phyloP scores from a whole-genome alignment of 2,888 invertebrate genomes.

The Drosophila macrospina region DNA sequence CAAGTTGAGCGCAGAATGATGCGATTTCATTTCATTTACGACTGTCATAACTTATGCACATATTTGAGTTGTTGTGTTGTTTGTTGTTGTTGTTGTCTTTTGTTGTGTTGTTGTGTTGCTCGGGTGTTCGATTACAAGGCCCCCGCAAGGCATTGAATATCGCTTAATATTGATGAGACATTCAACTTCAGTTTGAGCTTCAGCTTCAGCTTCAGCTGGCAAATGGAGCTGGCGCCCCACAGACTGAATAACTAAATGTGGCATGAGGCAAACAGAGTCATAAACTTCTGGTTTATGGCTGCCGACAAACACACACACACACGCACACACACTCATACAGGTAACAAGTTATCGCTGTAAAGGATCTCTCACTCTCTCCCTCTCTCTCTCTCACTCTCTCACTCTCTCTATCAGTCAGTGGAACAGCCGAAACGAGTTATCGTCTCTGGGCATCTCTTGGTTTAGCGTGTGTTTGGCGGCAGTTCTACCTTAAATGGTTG shows the following conservation, averaged over 20 bases:
- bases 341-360: conserved; percentile 55
- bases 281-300: conserved; percentile 74
- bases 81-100: conserved; percentile 15
- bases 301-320: conserved; percentile 17
- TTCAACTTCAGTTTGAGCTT: conserved; percentile 3
- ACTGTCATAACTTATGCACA: conserved; percentile 76
- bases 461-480: conserved; percentile 53
- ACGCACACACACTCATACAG: conserved; percentile 28
- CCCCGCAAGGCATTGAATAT: conserved; percentile 64
- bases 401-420: conserved; percentile 24
- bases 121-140: conserved; percentile 65
- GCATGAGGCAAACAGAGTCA: conserved; percentile 76
- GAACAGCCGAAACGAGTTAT: conserved; percentile 56
- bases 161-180: conserved; percentile 76
- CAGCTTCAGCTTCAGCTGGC: conserved; percentile 1
- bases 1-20: conserved; percentile 27
- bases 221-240: conserved; percentile 2
- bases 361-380: conserved; percentile 47
- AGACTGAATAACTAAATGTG: conserved; percentile 58
- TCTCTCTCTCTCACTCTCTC: conserved; percentile 14
- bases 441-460: conserved; percentile 55
- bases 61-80: conserved; percentile 57
- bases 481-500: conserved; percentile 55
- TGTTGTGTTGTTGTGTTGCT: conserved; percentile 12
- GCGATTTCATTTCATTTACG: conserved; percentile 72